phyloP scores from a whole-genome alignment of 2,797 vertebrate species.

The Danio choprae region DNA sequence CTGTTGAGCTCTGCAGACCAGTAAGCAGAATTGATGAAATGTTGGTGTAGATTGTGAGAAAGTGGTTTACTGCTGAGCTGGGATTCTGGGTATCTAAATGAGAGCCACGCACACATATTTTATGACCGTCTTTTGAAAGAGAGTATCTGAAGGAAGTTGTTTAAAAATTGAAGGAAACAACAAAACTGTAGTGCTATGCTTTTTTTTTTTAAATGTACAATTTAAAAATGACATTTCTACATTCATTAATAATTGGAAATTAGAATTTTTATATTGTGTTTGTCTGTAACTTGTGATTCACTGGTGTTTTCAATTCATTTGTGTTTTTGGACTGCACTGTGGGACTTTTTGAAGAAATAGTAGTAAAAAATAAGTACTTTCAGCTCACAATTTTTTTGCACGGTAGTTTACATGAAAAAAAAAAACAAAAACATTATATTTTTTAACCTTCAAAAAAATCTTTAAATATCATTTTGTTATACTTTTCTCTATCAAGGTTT shows the following conservation, averaged over 20 bases:
- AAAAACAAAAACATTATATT: too few relatives aligned
- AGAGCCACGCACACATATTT: conserved; percentile 20
- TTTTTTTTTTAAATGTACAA: too few relatives aligned
- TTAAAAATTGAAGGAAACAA: conserved; percentile 2
- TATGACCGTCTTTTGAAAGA: not conserved
- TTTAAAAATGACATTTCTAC: not conserved
- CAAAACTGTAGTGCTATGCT: not conserved
- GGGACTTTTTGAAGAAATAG: too few relatives aligned
- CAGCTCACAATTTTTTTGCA: too few relatives aligned
- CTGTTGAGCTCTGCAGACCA: conserved; percentile 39
- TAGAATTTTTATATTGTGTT: not conserved
- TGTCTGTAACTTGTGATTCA: too few relatives aligned
- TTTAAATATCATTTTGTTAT: too few relatives aligned
- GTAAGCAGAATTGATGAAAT: conserved; percentile 52
- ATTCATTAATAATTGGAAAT: not conserved
- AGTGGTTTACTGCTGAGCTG: conserved; percentile 38
- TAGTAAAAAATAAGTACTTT: too few relatives aligned
- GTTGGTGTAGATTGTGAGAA: conserved; percentile 42
- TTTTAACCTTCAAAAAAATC: too few relatives aligned
- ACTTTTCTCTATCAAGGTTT: too few relatives aligned
- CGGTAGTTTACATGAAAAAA: too few relatives aligned
- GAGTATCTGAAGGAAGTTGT: not conserved
- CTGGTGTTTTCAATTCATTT: too few relatives aligned
- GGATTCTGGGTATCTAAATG: conserved; percentile 30
- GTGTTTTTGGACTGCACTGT: too few relatives aligned